Base-by-base conservation (phyloP, 2,113 vertebrate genomes). In the Brevimyrus niger region DNA sequence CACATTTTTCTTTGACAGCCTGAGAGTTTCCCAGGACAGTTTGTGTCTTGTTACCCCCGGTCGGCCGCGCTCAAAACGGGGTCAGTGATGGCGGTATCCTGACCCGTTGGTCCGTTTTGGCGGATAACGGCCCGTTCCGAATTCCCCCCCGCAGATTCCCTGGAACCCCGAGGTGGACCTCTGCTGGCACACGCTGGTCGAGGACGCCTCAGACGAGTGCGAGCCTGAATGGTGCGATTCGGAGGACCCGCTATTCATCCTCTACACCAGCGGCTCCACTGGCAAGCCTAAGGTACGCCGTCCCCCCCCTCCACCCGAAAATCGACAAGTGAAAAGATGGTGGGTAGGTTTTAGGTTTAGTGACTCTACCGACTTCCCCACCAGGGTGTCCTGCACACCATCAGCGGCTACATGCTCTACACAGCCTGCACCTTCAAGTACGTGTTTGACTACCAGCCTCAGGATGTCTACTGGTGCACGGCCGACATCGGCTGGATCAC, bases 401-500 rank as follows among this genome's bases (percentile, higher is more conserved):
- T 97, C 91, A 97, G 98, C 27, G 98, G 98, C 69, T 99, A 99
- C 94, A 97, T 99, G 97, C 95, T 99, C 53, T 99, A 96, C 93
- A 95, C 95, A 0, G 97, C 98, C 73, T 92, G 95, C 91, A 97
- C 98, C 3, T 99, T 99, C 93, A 99, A 99, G 55, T 96, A 98
- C 1, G 98, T 99, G 90, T 99, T 99, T 76, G 98, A 99, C 95
- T 94, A 99, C 93, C 97, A 98, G 46, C 92, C 95, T 0, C 96
- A 97, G 8, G 98, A 99, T 38, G 92, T 99, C 51, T 99, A 98
- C 94, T 99, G 98, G 98, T 99, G 98, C 95, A 99, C 98, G 0
- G 98, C 98, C 0, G 98, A 99, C 94, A 97, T 99, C 1, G 98
- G 98, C 0, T 99, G 98, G 98, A 99, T 99, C 92, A 99, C 98